A percentile compares a stretch with the other conserved stretches of the same genome.
Conservation (phyloP, 2,797 vertebrate species). For the Acridotheres tristis region DNA sequence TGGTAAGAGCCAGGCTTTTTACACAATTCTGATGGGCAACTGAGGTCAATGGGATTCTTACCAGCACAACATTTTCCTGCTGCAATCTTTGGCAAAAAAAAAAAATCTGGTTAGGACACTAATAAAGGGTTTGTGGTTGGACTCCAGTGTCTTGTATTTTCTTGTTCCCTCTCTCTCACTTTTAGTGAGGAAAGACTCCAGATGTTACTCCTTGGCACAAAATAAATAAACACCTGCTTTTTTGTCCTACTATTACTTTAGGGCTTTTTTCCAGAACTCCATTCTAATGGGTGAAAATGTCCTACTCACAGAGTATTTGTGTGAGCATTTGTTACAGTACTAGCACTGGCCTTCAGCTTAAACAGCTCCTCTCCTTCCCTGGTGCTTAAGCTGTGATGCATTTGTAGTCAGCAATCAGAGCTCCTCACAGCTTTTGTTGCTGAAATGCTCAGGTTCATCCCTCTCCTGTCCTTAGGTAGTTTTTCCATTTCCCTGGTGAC, state of each 20-base stretch:
- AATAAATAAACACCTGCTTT: neutral
- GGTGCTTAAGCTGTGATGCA: neutral
- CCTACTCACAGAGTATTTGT: neutral
- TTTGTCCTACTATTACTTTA: neutral
- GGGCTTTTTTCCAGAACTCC: neutral
- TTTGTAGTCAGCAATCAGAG: neutral
- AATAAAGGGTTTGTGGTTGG: neutral
- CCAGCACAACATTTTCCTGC: neutral
- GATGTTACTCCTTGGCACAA: neutral
- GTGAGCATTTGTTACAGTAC: neutral
- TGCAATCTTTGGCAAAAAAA: neutral
- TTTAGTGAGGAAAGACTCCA: neutral
- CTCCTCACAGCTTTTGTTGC: neutral
- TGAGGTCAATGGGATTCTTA: neutral
- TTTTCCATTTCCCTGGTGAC: neutral
- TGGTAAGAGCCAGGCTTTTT: neutral
- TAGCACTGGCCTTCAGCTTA: neutral
- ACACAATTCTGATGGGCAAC: neutral
- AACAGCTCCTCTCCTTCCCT: neutral
- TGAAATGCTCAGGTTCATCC: neutral
- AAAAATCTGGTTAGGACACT: neutral
- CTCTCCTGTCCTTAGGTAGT: neutral
- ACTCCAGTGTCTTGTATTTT: neutral
- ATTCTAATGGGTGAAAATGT: neutral
- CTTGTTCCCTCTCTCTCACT: neutral